A percentile compares a stretch with the other conserved stretches of the same genome.
Evolutionary conservation across 2,113 vertebrate genomes (phyloP).

Genomic region (Nothobranchius furzeri): DNA sequence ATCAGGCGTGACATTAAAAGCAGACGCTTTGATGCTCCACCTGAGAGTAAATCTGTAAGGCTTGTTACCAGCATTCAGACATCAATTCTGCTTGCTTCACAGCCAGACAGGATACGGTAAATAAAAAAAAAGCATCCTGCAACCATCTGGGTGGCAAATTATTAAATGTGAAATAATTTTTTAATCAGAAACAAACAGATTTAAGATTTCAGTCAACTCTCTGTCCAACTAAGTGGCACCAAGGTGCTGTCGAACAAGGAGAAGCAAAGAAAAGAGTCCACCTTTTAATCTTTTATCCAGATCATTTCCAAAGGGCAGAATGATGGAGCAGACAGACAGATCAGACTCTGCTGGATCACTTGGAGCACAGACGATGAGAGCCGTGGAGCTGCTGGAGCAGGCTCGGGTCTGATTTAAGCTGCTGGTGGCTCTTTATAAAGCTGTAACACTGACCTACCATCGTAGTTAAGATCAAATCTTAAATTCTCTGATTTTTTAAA

Average conservation of each 20-base stretch:
- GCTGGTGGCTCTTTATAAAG: background rate
- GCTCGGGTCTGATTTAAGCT: background rate
- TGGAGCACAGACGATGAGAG: conserved; percentile 25
- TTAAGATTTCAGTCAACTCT: background rate
- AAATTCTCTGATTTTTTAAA: no score
- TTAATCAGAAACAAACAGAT: background rate
- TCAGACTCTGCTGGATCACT: conserved; percentile 54
- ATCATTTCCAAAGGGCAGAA: conserved; percentile 53
- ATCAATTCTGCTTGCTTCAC: no score
- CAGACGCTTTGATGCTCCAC: no score
- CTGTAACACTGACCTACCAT: no score
- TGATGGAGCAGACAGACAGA: conserved; percentile 45
- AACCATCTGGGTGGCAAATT: no score
- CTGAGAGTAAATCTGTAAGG: no score
- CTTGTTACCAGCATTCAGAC: no score
- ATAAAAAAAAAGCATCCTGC: no score
- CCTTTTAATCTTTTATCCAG: conserved; percentile 55
- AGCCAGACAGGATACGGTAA: no score
- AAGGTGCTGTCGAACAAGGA: conserved; percentile 9
- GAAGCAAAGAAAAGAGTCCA: conserved; percentile 2
- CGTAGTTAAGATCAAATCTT: no score
- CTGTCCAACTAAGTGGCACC: conserved; percentile 25
- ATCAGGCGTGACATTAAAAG: no score
- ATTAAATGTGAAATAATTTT: no score
- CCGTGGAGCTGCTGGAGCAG: conserved; percentile 31